These are phyloP conservation scores for Cheilosia grossa DNA, from an alignment of 2,888 invertebrate species.

Conservation along the genomic window DNA sequence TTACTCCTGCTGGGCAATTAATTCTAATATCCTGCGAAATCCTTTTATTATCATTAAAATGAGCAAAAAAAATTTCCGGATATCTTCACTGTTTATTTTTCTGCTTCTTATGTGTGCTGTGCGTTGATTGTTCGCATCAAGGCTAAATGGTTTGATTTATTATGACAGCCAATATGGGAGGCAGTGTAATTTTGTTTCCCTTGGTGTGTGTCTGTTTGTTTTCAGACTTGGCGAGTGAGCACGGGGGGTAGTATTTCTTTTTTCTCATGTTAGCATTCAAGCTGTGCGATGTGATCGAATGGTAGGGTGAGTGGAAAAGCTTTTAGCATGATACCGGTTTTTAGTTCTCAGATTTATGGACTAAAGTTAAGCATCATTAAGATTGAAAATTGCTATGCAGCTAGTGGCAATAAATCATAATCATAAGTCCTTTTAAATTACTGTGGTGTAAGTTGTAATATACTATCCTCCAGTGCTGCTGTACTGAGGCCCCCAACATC, in stretches of 20 bases:
- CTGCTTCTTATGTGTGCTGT: slow-evolving; percentile 12
- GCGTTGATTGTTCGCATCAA: background rate
- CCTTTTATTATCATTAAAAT: slow-evolving; percentile 66
- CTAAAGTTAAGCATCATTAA: slow-evolving; percentile 43
- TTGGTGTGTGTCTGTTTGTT: slow-evolving; percentile 50
- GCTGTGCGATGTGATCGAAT: background rate
- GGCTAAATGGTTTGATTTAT: slow-evolving; percentile 58
- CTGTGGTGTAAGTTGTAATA: background rate
- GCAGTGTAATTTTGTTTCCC: slow-evolving; percentile 36
- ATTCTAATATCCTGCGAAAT: slow-evolving; percentile 68
- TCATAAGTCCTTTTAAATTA: background rate
- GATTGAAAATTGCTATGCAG: slow-evolving; percentile 37
- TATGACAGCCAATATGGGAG: slow-evolving; percentile 56
- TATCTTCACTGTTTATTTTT: slow-evolving; percentile 28
- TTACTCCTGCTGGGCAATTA: slow-evolving; percentile 63
- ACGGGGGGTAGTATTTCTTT: slow-evolving; percentile 13
- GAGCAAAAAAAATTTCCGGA: slow-evolving; percentile 29
- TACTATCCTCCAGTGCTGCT: background rate
- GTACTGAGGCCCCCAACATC: too few species aligned
- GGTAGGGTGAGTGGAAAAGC: slow-evolving; percentile 29
- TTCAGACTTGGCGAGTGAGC: slow-evolving; percentile 38
- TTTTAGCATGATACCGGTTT: slow-evolving; percentile 60
- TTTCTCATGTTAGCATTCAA: slow-evolving; percentile 12
- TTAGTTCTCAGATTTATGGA: slow-evolving; percentile 66
- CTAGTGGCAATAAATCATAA: slow-evolving; percentile 54